These are phyloP conservation scores for Oreochromis mossambicus DNA, from an alignment of 2,797 vertebrate genomes.

Conservation along the genomic window DNA sequence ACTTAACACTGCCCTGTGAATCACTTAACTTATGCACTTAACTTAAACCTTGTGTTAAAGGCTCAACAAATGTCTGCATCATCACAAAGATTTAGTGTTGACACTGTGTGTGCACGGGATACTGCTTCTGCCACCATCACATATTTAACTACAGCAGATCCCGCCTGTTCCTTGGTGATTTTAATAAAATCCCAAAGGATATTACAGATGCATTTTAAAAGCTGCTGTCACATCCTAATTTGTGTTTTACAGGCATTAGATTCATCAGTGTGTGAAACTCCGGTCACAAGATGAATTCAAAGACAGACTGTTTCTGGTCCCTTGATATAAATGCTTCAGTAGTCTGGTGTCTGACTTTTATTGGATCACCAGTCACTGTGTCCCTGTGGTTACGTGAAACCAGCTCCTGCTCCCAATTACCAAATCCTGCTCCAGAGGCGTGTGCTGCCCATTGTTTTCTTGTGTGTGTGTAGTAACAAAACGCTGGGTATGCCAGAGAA, in stretches of 20 bases:
- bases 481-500: not conserved
- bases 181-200: not conserved
- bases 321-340: conserved; percentile 31
- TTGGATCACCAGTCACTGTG: conserved; percentile 35
- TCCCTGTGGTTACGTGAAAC: conserved; percentile 43
- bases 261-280: not conserved
- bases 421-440: conserved; percentile 12
- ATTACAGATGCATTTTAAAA: not conserved
- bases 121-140: not conserved
- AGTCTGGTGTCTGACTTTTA: conserved; percentile 50
- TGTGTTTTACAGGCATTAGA: not conserved
- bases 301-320: conserved; percentile 4
- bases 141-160: not conserved
- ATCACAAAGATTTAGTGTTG: not conserved
- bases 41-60: not conserved
- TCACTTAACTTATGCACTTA: not conserved
- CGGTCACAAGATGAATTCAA: not conserved
- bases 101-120: not conserved
- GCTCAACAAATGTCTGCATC: not conserved
- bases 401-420: conserved; percentile 36
- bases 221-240: not conserved
- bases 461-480: conserved; percentile 12
- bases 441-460: conserved; percentile 28
- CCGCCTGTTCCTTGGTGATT: not conserved
- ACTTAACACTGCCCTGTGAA: not conserved